Base-by-base conservation (phyloP, 2,113 vertebrate genomes). In the Tragelaphus buxtoni region DNA sequence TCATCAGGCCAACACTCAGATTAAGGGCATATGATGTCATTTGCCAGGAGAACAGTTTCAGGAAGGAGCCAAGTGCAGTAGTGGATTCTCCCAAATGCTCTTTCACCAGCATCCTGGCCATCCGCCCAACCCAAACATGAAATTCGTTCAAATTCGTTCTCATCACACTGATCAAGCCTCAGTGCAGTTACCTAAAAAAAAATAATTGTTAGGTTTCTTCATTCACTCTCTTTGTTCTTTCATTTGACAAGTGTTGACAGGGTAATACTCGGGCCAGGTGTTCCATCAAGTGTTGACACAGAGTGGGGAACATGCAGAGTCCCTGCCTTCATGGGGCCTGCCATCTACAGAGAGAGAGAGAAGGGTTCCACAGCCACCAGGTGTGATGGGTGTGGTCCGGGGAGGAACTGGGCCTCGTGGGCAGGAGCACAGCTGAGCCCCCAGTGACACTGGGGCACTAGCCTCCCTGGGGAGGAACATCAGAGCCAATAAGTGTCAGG, bases 301-400 rank as follows among this genome's bases (percentile, higher is more conserved):
- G 18, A 9, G 39, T 0, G 2, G 20, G 18, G 24, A 26, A 4
- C 4, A 28, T 3, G 22, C 3, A 72, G 4, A 26, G 42, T 1
- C 32, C 60, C 72, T 56, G 77, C 39, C 83, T 17, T 35, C 39
- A 1, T 1, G 5, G 74, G 32, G 49, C 12, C 20, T 26, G 10
- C 61, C 20, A 1, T 17, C 72, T 7, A n/a, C 16, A n/a, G 53
- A 51, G 60, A 77, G 49, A 60, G 24, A 72, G 51, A 32, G 28
- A 58, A 11, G 60, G 13, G 4, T 7, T 5, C 5, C 5, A 24
- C 14, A 20, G 26, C 22, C 3, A n/a, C 22, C 39, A 63, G 16
- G 9, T 1, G 10, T 2, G 32, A 30, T 11, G 2, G 22, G 42
- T 5, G 9, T 8, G 1, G 9, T 7, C 26, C 17, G 0, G 32